phyloP scores from a whole-genome alignment of 2,113 vertebrate species.

The Erythrocebus patas region DNA sequence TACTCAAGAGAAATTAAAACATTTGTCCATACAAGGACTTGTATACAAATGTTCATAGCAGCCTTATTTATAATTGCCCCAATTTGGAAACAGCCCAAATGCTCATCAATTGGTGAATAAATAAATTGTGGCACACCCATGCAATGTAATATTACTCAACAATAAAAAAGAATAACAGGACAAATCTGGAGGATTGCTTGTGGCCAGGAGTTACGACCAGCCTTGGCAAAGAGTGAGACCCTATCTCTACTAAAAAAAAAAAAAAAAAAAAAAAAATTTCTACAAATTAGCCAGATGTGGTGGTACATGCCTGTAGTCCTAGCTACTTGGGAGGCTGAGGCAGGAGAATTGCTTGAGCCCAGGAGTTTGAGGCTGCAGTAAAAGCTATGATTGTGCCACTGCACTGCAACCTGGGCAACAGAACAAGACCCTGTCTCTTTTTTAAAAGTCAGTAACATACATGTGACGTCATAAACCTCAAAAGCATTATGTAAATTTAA shows the following conservation, averaged over 20 bases:
- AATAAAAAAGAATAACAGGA: neutral
- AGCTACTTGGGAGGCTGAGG: no score
- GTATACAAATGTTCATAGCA: neutral
- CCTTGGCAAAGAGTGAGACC: no score
- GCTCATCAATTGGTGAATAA: neutral
- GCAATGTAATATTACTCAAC: neutral
- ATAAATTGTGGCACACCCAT: neutral
- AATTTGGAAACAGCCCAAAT: neutral
- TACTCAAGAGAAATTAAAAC: neutral
- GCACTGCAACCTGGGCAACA: neutral
- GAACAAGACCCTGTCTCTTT: no score
- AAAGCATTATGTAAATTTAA: neutral
- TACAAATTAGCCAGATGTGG: no score
- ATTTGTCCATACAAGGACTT: neutral
- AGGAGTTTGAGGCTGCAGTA: no score
- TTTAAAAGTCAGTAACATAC: neutral
- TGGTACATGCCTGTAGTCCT: no score
- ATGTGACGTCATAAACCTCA: neutral
- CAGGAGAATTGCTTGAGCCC: no score
- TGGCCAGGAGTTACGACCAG: no score
- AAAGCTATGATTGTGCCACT: no score
- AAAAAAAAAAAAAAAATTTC: no score
- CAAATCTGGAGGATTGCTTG: no score
- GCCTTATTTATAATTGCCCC: neutral
- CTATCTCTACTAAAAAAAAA: no score